phyloP scores from a whole-genome alignment of 2,113 vertebrate species.

The Orycteropus afer region DNA sequence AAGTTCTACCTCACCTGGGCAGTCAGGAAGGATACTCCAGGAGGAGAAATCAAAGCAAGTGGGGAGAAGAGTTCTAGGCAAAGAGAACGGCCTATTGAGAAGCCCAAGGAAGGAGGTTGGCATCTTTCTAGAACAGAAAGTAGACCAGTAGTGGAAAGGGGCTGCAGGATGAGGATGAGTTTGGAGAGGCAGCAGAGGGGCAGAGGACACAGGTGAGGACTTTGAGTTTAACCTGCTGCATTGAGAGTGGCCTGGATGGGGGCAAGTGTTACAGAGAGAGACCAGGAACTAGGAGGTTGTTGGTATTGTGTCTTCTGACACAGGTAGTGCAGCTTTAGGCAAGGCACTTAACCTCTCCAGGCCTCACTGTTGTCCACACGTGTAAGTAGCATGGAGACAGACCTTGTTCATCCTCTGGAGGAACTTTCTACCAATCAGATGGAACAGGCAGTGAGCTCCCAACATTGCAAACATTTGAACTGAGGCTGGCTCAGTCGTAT shows the following conservation, averaged over 20 bases:
- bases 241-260: neutral
- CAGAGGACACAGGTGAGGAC: neutral
- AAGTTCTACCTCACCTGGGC: neutral
- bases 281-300: fast-evolving
- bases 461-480: fast-evolving
- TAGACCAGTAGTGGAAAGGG: neutral
- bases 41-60: neutral
- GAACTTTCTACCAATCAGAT: neutral
- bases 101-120: neutral
- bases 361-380: neutral
- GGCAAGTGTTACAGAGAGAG: neutral
- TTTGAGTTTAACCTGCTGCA: neutral
- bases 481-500: neutral
- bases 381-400: fast-evolving
- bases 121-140: neutral
- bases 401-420: neutral
- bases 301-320: neutral
- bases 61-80: neutral
- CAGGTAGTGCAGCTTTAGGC: neutral
- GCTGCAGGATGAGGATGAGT: neutral
- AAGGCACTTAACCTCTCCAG: neutral
- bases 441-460: neutral
- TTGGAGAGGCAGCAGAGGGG: neutral
- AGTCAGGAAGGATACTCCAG: neutral
- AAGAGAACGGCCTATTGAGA: neutral